Conservation (phyloP, 1,140 invertebrate genomes). For the Drosophila insularis region DNA sequence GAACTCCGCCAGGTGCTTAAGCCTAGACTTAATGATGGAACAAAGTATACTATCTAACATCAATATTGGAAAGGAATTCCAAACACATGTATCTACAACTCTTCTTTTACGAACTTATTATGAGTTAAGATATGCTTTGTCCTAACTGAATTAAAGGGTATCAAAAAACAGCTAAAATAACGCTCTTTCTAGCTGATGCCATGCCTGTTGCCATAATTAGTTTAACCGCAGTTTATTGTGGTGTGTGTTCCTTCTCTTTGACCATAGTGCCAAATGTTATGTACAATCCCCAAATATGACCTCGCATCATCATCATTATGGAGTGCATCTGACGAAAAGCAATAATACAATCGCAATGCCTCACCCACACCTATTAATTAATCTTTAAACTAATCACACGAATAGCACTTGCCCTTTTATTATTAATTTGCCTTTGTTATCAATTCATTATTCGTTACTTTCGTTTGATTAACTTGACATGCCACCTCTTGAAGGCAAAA, state of each 20-base stretch:
- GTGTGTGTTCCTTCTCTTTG: neutral
- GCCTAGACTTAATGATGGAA: constrained; percentile 45
- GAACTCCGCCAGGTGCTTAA: constrained; percentile 54
- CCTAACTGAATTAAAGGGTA: neutral
- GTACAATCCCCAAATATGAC: constrained; percentile 30
- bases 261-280: constrained; percentile 55
- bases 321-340: neutral
- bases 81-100: too few relatives aligned
- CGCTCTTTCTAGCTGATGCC: neutral
- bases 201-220: constrained; percentile 62
- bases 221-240: constrained; percentile 49
- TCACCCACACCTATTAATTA: neutral
- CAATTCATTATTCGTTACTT: too few relatives aligned
- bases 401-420: neutral
- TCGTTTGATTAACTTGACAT: too few relatives aligned
- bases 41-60: constrained; percentile 14
- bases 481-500: too few relatives aligned
- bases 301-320: constrained; percentile 5
- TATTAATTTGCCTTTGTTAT: too few relatives aligned
- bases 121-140: too few relatives aligned
- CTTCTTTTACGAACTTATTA: too few relatives aligned
- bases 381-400: neutral
- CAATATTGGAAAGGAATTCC: too few relatives aligned
- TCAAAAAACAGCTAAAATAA: neutral
- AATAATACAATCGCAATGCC: neutral